phyloP scores from a whole-genome alignment of 2,113 vertebrate species.

The Spea multiplicata region DNA sequence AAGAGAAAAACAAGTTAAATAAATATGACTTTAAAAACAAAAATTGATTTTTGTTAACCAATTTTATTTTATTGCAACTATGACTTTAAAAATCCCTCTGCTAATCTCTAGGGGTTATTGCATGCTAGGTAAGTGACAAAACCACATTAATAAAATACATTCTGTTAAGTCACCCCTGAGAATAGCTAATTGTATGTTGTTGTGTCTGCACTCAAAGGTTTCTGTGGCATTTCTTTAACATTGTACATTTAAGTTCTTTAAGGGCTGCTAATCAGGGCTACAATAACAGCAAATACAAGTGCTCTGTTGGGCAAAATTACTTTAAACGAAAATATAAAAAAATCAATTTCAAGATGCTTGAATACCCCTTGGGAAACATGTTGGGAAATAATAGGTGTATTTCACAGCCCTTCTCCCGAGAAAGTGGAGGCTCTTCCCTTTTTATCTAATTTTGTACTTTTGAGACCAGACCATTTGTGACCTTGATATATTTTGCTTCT shows the following conservation, averaged over 20 bases:
- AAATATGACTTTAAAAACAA: too few relatives aligned
- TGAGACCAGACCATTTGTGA: constrained; percentile 33
- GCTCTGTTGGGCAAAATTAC: constrained; percentile 43
- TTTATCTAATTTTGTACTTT: constrained; percentile 23
- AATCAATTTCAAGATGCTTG: constrained; percentile 33
- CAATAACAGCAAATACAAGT: constrained; percentile 39
- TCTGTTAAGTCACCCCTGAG: constrained; percentile 27
- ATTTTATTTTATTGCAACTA: too few relatives aligned
- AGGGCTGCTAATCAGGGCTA: constrained; percentile 32
- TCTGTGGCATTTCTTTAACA: constrained; percentile 13
- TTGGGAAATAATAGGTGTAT: constrained; percentile 41
- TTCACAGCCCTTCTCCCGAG: constrained; percentile 20
- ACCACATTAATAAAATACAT: constrained; percentile 34
- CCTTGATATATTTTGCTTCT: constrained; percentile 29
- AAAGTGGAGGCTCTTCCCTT: constrained; percentile 2
- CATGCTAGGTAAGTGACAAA: constrained; percentile 30
- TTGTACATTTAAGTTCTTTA: constrained; percentile 11
- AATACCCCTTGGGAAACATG: constrained; percentile 24
- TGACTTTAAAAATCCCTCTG: too few relatives aligned
- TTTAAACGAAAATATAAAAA: constrained; percentile 31
- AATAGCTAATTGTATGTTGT: constrained; percentile 34
- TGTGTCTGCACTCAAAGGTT: not conserved
- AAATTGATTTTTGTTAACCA: too few relatives aligned
- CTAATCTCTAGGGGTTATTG: constrained; percentile 11
- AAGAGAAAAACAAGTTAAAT: too few relatives aligned